Evolutionary conservation across 2,888 invertebrate genomes (phyloP).

Genomic region (Bugula neritina): DNA sequence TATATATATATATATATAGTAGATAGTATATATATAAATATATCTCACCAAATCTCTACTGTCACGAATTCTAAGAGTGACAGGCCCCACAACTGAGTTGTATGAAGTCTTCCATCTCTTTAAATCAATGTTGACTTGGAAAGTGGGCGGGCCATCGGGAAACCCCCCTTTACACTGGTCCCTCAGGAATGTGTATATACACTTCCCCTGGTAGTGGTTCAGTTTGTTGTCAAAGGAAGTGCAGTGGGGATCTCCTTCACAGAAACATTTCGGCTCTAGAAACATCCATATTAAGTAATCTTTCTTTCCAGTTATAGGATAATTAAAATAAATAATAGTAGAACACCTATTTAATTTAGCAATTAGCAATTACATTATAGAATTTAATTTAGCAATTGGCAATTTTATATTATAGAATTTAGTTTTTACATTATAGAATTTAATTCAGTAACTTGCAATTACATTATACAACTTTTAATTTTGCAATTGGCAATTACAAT

Average conservation of each 20-base stretch:
- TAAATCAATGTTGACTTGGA: slow-evolving; percentile 32
- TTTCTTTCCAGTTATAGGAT: too few species aligned
- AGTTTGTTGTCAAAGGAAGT: slow-evolving; percentile 37
- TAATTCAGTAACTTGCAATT: too few species aligned
- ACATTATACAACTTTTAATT: too few species aligned
- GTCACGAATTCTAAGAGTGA: slow-evolving; percentile 12
- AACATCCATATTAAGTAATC: too few species aligned
- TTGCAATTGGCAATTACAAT: too few species aligned
- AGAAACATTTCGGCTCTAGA: slow-evolving; percentile 35
- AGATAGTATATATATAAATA: too few species aligned
- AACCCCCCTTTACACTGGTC: slow-evolving; percentile 36
- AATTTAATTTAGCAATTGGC: too few species aligned
- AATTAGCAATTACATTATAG: background rate
- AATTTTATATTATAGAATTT: too few species aligned
- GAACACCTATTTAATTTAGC: too few species aligned
- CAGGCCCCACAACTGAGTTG: slow-evolving; percentile 16
- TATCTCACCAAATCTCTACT: slow-evolving; percentile 4
- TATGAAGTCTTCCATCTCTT: slow-evolving; percentile 32
- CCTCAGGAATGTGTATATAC: slow-evolving; percentile 40
- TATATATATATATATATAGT: too few species aligned
- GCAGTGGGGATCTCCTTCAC: slow-evolving; percentile 49
- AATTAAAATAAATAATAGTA: too few species aligned
- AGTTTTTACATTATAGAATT: too few species aligned
- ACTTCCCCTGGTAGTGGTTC: slow-evolving; percentile 41
- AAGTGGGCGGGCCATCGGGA: slow-evolving; percentile 31